Evolutionary conservation across 2,888 invertebrate genomes (phyloP).

Genomic region (Acrobasis consociella): DNA sequence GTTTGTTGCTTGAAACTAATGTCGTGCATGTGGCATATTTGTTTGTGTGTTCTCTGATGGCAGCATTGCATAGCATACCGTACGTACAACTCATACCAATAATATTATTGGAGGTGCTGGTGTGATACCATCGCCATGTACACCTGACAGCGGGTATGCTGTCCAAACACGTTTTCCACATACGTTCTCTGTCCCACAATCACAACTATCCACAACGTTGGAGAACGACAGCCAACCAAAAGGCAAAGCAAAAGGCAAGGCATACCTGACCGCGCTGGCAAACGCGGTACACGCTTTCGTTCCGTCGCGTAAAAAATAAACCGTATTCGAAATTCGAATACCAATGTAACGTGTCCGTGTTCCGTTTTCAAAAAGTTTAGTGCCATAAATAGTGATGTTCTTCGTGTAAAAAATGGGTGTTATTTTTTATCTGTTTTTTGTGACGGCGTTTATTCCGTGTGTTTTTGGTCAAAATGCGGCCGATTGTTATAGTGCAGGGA

Average conservation of each 20-base stretch:
- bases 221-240: slow-evolving; percentile 39
- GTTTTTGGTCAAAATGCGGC: slow-evolving; percentile 73
- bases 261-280: slow-evolving; percentile 72
- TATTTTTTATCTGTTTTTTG: slow-evolving; percentile 66
- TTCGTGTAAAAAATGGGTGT: slow-evolving; percentile 67
- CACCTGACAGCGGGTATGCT: slow-evolving; percentile 34
- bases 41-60: too few species aligned
- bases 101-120: neutral
- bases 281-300: slow-evolving; percentile 62
- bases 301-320: slow-evolving; percentile 46
- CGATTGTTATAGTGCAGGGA: slow-evolving; percentile 86
- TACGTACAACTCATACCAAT: too few species aligned
- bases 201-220: slow-evolving; percentile 57
- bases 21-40: too few species aligned
- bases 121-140: slow-evolving; percentile 36
- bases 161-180: slow-evolving; percentile 74
- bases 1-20: too few species aligned
- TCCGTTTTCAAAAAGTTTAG: slow-evolving; percentile 32
- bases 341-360: slow-evolving; percentile 70
- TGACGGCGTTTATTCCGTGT: slow-evolving; percentile 71
- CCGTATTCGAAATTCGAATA: slow-evolving; percentile 55
- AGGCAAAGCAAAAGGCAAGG: slow-evolving; percentile 35
- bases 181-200: slow-evolving; percentile 71
- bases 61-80: too few species aligned
- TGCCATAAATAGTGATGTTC: slow-evolving; percentile 60